phyloP scores from a whole-genome alignment of 2,797 vertebrate species.

The Squalus acanthias region DNA sequence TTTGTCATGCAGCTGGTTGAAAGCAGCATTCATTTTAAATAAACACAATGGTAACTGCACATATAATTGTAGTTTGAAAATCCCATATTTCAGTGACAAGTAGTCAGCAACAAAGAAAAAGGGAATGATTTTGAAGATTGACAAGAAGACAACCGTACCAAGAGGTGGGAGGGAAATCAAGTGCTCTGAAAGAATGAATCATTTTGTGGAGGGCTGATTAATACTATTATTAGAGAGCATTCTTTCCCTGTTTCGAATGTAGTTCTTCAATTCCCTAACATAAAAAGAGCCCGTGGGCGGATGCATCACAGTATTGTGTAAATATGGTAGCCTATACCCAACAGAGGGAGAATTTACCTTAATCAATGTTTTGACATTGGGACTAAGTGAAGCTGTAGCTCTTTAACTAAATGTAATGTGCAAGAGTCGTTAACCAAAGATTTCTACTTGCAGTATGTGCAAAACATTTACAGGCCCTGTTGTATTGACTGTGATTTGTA shows the following conservation, averaged over 20 bases:
- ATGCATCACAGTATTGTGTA: neutral
- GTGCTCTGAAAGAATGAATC: neutral
- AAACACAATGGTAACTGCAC: neutral
- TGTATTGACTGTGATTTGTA: constrained; percentile 14
- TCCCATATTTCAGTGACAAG: neutral
- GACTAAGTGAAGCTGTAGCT: neutral
- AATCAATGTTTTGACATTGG: neutral
- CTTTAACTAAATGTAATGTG: neutral
- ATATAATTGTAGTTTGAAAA: neutral
- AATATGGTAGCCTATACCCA: neutral
- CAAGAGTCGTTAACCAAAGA: neutral
- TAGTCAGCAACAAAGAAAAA: neutral
- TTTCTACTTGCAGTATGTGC: neutral
- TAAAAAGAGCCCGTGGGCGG: neutral
- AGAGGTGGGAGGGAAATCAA: neutral
- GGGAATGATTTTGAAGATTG: neutral
- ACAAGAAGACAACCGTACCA: neutral
- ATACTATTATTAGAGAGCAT: neutral
- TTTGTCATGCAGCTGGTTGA: neutral
- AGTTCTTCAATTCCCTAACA: neutral
- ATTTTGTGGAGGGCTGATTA: neutral
- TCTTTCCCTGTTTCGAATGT: neutral
- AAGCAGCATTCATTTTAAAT: neutral
- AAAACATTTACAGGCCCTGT: neutral
- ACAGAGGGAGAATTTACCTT: neutral